Evolutionary conservation across 1,140 invertebrate species (phyloP).

Genomic region (Eurosta solidaginis): DNA sequence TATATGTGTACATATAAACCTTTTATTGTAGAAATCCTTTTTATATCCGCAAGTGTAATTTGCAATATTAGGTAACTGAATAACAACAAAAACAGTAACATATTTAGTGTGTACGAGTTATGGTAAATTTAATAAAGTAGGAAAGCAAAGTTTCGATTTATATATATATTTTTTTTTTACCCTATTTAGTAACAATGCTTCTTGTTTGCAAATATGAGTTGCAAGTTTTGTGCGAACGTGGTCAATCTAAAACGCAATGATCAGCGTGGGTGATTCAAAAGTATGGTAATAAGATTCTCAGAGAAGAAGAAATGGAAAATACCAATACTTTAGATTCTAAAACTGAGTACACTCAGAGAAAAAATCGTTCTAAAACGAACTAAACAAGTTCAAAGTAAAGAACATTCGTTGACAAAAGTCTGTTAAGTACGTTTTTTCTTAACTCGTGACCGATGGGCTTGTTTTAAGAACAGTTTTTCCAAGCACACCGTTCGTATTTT

Average conservation of each 20-base stretch:
- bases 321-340: too few relatives aligned
- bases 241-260: constrained; percentile 5
- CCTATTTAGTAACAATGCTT: neutral
- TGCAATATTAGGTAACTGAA: constrained; percentile 11
- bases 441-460: too few relatives aligned
- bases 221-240: constrained; percentile 28
- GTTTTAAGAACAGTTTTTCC: too few relatives aligned
- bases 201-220: constrained; percentile 11
- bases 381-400: too few relatives aligned
- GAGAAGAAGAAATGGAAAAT: too few relatives aligned
- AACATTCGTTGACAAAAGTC: too few relatives aligned
- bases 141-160: neutral
- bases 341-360: too few relatives aligned
- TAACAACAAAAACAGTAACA: neutral
- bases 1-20: neutral
- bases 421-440: too few relatives aligned
- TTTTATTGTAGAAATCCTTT: constrained; percentile 14
- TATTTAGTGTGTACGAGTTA: neutral
- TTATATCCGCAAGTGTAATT: neutral
- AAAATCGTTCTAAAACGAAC: too few relatives aligned
- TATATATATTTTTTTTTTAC: neutral
- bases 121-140: neutral
- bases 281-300: too few relatives aligned
- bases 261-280: neutral
- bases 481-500: too few relatives aligned